A percentile compares a stretch with the other conserved stretches of the same genome.
These are phyloP conservation scores for Lacerta agilis DNA, from an alignment of 2,797 vertebrate species.

Conservation along the genomic window DNA sequence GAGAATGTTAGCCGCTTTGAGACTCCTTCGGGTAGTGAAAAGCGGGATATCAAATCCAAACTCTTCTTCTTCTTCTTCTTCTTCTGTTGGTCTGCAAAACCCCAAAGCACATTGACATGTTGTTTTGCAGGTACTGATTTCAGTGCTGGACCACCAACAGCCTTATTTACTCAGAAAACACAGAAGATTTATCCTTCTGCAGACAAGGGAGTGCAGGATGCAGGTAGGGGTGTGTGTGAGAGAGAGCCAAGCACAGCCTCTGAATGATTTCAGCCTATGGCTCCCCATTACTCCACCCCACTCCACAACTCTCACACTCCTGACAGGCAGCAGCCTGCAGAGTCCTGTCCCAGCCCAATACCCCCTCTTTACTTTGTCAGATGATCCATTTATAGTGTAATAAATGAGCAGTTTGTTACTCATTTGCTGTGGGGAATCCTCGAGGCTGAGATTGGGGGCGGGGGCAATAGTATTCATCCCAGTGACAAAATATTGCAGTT, in stretches of 20 bases:
- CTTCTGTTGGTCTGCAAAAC: not conserved
- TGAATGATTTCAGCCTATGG: not conserved
- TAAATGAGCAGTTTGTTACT: not conserved
- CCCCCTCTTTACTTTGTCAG: not conserved
- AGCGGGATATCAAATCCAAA: no score
- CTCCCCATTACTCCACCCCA: not conserved
- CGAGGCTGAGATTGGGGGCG: not conserved
- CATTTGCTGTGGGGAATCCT: not conserved
- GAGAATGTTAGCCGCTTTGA: no score
- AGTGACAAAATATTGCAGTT: not conserved
- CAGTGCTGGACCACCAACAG: not conserved
- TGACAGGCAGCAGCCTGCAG: not conserved
- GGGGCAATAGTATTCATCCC: not conserved
- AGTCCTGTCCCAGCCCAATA: not conserved
- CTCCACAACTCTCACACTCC: not conserved
- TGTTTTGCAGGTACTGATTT: no score
- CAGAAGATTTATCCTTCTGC: not conserved
- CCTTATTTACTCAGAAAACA: not conserved
- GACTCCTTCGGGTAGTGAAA: no score
- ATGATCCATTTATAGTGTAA: not conserved
- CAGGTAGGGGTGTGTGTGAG: no score
- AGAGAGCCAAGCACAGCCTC: not conserved
- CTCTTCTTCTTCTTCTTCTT: no score
- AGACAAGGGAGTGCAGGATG: not conserved
- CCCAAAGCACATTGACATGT: not conserved